phyloP scores from a whole-genome alignment of 2,113 vertebrate species.

The Nesogale talazaci region DNA sequence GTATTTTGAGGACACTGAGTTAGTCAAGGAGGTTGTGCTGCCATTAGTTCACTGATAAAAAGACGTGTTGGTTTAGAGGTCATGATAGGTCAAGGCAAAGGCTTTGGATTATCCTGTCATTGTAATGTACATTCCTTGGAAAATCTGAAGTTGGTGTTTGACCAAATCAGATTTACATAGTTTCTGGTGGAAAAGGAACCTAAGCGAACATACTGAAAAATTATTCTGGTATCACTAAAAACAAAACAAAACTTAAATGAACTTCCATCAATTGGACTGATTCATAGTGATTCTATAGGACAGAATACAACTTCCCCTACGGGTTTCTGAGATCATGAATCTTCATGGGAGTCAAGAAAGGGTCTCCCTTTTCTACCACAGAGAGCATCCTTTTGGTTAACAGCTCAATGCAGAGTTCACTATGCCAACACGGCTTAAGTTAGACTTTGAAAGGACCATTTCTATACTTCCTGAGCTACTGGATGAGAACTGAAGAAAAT shows the following conservation, averaged over 20 bases:
- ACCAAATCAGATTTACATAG: not conserved
- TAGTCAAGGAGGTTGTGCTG: not conserved
- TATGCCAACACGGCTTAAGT: not conserved
- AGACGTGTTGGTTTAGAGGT: not conserved
- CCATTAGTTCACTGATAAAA: not conserved
- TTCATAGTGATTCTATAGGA: no score
- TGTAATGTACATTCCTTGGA: not conserved
- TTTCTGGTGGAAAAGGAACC: not conserved
- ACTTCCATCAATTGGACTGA: no score
- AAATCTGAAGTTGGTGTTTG: not conserved
- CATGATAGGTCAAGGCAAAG: not conserved
- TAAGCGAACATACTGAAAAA: not conserved
- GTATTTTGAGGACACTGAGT: not conserved
- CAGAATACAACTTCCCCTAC: no score
- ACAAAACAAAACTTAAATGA: no score
- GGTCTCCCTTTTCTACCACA: no score
- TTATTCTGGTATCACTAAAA: no score
- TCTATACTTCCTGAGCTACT: not conserved
- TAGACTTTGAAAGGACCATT: not conserved
- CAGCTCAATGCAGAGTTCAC: no score
- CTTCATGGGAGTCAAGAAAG: no score
- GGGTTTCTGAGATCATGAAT: no score
- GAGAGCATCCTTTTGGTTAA: no score
- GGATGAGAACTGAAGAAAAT: not conserved
- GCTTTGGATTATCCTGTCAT: not conserved